These are phyloP conservation scores for Liparis tanakae DNA, from an alignment of 2,797 vertebrate genomes.

Conservation along the genomic window DNA sequence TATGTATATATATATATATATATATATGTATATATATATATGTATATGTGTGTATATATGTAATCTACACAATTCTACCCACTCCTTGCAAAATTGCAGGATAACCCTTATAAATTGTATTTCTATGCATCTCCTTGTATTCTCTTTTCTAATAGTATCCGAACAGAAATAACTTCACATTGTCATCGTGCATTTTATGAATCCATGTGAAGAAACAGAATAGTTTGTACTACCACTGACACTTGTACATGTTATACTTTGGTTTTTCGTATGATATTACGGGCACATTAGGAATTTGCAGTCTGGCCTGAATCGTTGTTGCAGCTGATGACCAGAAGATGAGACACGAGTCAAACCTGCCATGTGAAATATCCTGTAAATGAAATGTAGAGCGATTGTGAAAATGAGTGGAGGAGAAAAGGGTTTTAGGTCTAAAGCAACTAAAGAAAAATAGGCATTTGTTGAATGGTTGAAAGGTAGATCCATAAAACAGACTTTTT, in stretches of 20 bases:
- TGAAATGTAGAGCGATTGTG: slow-evolving; percentile 47
- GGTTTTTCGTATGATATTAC: slow-evolving; percentile 51
- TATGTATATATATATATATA: not conserved
- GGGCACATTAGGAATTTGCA: slow-evolving; percentile 40
- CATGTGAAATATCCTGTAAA: slow-evolving; percentile 38
- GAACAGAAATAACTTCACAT: slow-evolving; percentile 4
- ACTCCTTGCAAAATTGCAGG: not conserved
- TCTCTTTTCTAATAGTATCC: slow-evolving; percentile 13
- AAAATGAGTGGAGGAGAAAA: slow-evolving; percentile 39
- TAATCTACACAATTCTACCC: not conserved
- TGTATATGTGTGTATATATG: too few species aligned
- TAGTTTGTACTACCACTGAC: slow-evolving; percentile 19
- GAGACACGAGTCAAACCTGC: slow-evolving; percentile 43
- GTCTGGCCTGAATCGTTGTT: slow-evolving; percentile 39
- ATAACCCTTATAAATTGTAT: not conserved
- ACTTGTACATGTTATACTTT: slow-evolving; percentile 36
- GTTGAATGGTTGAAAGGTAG: slow-evolving; percentile 13
- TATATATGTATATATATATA: too few species aligned
- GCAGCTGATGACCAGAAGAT: slow-evolving; percentile 58
- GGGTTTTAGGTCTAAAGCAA: slow-evolving; percentile 24
- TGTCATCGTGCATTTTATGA: not conserved
- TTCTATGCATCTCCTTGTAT: not conserved
- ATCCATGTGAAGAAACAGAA: slow-evolving; percentile 6
- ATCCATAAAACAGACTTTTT: slow-evolving; percentile 12
- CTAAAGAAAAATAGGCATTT: slow-evolving; percentile 12